These are phyloP conservation scores for Bombus balteatus DNA, from an alignment of 1,140 invertebrate species.

Conservation along the genomic window DNA sequence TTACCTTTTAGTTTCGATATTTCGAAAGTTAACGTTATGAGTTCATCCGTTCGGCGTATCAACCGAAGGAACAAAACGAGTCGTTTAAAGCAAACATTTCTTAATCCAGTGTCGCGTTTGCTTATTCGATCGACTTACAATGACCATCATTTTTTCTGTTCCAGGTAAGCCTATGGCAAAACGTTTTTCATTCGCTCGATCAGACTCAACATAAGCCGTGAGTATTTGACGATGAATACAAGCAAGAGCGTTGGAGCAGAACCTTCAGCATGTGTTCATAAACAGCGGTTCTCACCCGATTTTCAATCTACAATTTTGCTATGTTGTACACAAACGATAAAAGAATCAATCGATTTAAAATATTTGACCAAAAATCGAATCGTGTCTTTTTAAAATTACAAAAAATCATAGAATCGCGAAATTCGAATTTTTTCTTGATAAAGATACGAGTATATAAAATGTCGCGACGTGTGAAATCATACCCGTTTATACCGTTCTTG, in stretches of 20 bases:
- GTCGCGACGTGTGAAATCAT: neutral
- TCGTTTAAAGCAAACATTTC: neutral
- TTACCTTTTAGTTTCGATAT: neutral
- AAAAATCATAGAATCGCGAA: neutral
- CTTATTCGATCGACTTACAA: slow-evolving; percentile 5
- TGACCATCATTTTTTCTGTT: slow-evolving; percentile 53
- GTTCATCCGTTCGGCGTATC: neutral
- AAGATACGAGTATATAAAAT: neutral
- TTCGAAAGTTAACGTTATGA: neutral
- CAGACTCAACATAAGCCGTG: slow-evolving; percentile 18
- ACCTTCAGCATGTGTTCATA: neutral
- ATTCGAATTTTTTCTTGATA: neutral
- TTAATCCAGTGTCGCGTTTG: neutral
- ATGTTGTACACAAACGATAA: neutral
- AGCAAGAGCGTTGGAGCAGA: slow-evolving; percentile 19
- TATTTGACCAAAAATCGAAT: neutral
- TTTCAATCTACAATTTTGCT: neutral
- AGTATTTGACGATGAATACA: slow-evolving; percentile 38
- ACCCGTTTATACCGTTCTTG: neutral
- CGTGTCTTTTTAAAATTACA: too few relatives aligned
- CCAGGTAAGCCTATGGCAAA: slow-evolving; percentile 55
- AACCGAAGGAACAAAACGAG: neutral
- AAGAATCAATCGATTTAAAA: too few relatives aligned
- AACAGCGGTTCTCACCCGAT: neutral
- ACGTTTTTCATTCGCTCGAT: slow-evolving; percentile 8